Evolutionary conservation across 2,888 invertebrate genomes (phyloP).

Genomic region (Artemia sp.): DNA sequence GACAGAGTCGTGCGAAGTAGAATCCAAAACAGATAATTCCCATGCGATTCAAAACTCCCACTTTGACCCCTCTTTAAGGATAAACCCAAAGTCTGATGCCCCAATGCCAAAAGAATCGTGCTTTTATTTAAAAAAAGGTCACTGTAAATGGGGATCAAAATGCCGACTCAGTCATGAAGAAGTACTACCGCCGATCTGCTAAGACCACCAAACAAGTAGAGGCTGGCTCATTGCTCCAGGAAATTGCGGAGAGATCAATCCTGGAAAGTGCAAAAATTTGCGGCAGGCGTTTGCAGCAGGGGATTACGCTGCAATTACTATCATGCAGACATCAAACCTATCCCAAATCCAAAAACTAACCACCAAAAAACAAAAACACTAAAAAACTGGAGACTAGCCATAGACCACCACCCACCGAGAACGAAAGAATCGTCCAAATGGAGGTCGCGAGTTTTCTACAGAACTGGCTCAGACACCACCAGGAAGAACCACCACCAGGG

Average conservation of each 20-base stretch:
- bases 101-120: not conserved
- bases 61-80: not conserved
- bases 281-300: conserved; percentile 10
- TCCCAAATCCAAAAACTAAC: not conserved
- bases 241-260: not conserved
- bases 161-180: not conserved
- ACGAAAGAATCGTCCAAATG: too few relatives aligned
- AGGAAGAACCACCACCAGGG: too few relatives aligned
- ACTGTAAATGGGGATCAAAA: not conserved
- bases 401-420: too few relatives aligned
- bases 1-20: conserved; percentile 1
- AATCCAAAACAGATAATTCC: not conserved
- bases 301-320: conserved; percentile 8
- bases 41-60: conserved; percentile 10
- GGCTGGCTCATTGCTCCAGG: not conserved
- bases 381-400: too few relatives aligned
- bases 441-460: too few relatives aligned
- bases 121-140: not conserved
- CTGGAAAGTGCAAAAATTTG: too few relatives aligned
- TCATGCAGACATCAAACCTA: conserved; percentile 8
- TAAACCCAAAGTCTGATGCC: not conserved
- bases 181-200: not conserved
- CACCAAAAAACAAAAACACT: too few relatives aligned
- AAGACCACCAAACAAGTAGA: not conserved
- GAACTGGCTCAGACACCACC: too few relatives aligned